Conservation (phyloP, 2,888 invertebrate genomes). For the Mythimna albipuncta region DNA sequence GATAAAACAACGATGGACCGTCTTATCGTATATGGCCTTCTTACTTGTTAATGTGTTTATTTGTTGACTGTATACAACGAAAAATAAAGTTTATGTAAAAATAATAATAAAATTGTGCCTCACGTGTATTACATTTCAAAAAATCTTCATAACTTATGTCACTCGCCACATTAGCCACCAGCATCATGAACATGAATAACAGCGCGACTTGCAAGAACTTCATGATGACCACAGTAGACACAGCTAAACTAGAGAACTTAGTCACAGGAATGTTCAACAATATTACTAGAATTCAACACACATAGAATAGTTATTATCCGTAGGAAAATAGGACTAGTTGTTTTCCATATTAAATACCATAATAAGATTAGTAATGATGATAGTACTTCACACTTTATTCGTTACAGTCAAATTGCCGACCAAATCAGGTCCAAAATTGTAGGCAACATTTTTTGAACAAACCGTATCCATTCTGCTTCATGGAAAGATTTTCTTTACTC, state of each 20-base stretch:
- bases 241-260: too few relatives aligned
- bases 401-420: neutral
- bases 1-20: too few relatives aligned
- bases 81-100: too few relatives aligned
- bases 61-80: too few relatives aligned
- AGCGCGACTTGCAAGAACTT: slow-evolving; percentile 5
- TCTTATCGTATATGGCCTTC: too few relatives aligned
- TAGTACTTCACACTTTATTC: neutral
- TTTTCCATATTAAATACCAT: neutral
- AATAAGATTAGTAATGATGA: neutral
- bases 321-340: neutral
- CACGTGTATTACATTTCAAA: too few relatives aligned
- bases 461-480: too few relatives aligned
- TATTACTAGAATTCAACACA: neutral
- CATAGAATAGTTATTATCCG: neutral
- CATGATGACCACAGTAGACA: slow-evolving; percentile 5
- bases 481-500: too few relatives aligned
- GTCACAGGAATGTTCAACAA: neutral
- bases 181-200: slow-evolving; percentile 3
- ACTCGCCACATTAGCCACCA: neutral
- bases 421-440: neutral
- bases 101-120: too few relatives aligned
- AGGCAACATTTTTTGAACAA: too few relatives aligned
- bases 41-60: too few relatives aligned
- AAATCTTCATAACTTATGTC: too few relatives aligned